Conservation (phyloP, 2,888 invertebrate genomes). For the Pristionchus fissidentatus region DNA sequence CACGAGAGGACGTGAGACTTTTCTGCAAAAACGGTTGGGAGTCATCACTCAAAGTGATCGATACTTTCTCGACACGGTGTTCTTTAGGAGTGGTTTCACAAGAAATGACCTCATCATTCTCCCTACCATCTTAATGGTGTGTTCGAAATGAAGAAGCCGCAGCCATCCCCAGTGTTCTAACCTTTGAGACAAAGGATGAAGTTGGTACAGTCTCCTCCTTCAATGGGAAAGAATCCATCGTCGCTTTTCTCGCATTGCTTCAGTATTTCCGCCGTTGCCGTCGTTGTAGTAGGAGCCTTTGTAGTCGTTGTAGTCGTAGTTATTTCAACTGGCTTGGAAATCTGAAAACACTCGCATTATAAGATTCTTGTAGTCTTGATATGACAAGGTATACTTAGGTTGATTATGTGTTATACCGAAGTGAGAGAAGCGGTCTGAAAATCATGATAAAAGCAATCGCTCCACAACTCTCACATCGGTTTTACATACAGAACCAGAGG, state of each 20-base stretch:
- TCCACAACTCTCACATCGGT: background rate
- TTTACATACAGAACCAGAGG: background rate
- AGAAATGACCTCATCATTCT: too few species aligned
- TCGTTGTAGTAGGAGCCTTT: constrained; percentile 49
- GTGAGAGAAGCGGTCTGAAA: background rate
- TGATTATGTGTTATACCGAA: too few species aligned
- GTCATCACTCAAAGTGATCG: background rate
- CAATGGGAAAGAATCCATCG: constrained; percentile 48
- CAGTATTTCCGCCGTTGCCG: background rate
- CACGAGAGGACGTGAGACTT: constrained; percentile 60
- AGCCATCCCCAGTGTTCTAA: background rate
- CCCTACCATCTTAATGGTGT: background rate
- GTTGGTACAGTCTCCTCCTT: constrained; percentile 47
- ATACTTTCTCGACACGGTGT: too few species aligned
- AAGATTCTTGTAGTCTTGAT: background rate
- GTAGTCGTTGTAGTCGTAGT: constrained; percentile 51
- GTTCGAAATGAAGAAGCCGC: background rate
- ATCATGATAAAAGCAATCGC: background rate
- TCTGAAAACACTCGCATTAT: too few species aligned
- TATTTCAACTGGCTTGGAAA: constrained; percentile 28
- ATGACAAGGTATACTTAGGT: background rate
- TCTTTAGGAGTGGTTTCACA: too few species aligned
- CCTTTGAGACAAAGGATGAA: constrained; percentile 49
- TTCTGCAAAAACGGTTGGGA: constrained; percentile 55
- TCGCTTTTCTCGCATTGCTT: constrained; percentile 46